Base-by-base conservation (phyloP, 2,113 vertebrate species). In the Istiophorus platypterus region DNA sequence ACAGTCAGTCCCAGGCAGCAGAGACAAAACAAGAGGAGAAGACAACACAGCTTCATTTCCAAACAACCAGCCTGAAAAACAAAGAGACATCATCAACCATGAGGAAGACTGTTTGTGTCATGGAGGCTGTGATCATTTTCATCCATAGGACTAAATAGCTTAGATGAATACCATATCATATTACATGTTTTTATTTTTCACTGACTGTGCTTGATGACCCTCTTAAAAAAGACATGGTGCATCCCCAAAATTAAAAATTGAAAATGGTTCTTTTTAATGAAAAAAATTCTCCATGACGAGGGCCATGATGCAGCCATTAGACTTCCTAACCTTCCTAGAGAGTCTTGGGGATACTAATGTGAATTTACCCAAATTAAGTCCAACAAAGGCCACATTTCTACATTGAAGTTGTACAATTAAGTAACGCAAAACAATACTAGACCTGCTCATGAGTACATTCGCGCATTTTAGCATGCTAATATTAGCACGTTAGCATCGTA, bases 1-100 rank as follows among this genome's bases (percentile, higher is more conserved):
- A 90, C 90, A 24, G 84, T 56, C 64, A 77, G 67, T 71, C 77
- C 88, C 31, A 24, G 67, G 57, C 27, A 45, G 74, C 76, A 85
- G 63, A 84, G 80, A 59, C 76, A 84, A 15, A 80, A 57, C 49
- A 77, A 41, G 56, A 85, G 26, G 42, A 85, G 81, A 51, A 87
- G 72, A 78, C 78, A 62, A 88, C 49, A 37, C 5, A 79, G 76
- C 84, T 85, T 88, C 90, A 87, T 91, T 24, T 87, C 78, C 66
- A 37, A 72, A 83, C 31, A 49, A 67, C 66, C 70, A 75, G 29
- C 51, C 86, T 90, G 86, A 41, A 86, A 74, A 29, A 74, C 78
- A 88, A 8, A 73, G 18, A 80, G 22, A 75, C 18, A 59, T 49
- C 22, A 15, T 68, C 7, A 34, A 3, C 14, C 11, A 14, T 5